These are phyloP conservation scores for Calephelis virginiensis DNA, from an alignment of 1,140 invertebrate species.

Conservation along the genomic window DNA sequence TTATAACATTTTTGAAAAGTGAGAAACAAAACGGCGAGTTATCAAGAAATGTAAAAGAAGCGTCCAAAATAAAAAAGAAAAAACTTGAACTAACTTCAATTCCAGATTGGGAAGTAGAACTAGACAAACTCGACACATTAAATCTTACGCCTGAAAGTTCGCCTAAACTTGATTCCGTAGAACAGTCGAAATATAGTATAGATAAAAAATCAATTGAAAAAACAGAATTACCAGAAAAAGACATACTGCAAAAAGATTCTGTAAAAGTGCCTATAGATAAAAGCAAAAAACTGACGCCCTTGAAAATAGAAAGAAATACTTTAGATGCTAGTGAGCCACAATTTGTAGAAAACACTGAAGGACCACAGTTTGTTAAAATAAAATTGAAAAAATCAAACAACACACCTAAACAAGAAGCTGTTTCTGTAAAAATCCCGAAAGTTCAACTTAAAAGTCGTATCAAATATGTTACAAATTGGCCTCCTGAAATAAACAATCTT, in stretches of 20 bases:
- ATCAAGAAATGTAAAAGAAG: constrained; percentile 85
- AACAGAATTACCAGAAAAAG: neutral
- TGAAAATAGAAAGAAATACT: constrained; percentile 65
- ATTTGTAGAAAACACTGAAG: constrained; percentile 61
- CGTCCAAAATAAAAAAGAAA: constrained; percentile 82
- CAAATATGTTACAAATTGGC: constrained; percentile 80
- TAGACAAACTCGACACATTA: constrained; percentile 79
- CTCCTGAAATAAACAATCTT: constrained; percentile 78
- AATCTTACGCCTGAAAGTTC: constrained; percentile 46
- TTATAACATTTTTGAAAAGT: constrained; percentile 76
- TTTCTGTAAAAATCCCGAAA: constrained; percentile 80
- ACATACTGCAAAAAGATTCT: neutral
- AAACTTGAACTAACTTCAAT: constrained; percentile 72
- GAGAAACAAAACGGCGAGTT: constrained; percentile 82
- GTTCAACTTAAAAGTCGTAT: constrained; percentile 83
- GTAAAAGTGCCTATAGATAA: constrained; percentile 17
- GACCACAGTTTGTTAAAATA: constrained; percentile 80
- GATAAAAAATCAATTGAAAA: constrained; percentile 18
- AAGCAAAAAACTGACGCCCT: constrained; percentile 53
- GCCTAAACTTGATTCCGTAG: constrained; percentile 22
- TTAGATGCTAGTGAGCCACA: constrained; percentile 54
- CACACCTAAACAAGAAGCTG: constrained; percentile 74
- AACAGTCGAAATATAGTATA: constrained; percentile 14
- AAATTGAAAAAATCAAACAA: constrained; percentile 82
- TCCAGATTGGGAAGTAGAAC: constrained; percentile 75